Base-by-base conservation (phyloP, 1,140 invertebrate species). In the Drosophila burlai region DNA sequence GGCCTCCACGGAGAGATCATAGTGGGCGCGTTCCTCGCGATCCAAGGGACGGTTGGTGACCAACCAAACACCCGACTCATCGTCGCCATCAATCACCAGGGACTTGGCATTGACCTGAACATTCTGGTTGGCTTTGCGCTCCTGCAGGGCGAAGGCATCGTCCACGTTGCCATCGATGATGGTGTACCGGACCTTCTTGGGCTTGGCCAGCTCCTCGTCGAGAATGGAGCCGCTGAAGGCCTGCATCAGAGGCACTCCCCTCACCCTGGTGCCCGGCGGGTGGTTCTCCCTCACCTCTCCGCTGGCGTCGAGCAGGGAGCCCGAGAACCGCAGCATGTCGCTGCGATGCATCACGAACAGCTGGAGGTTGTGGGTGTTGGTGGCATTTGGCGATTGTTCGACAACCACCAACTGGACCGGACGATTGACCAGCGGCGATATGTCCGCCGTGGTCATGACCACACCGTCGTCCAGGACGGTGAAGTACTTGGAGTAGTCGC, bases 391-490 rank as follows among this genome's bases (percentile, higher is more conserved):
- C 9, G 96, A 95, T 75, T 97, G 96, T 84, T 98, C 97, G 15
- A 97, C 93, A 0, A 98, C 95, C 10, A 97, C 94, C 18, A 98
- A 94, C 80, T 97, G 96, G 9, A 98, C 95, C 0, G 97, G 96
- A 47, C 95, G 94, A 89, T 97, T 96, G 31, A 97, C 94, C n/a
- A 98, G 92, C 6, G 97, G 96, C 26, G 95, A 95, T 6, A 98
- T 94, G 79, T 97, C 97, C 4, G 96, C 95, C 3, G 97, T 98
- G 18, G 97, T 98, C 97, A 98, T 98, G 10, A 98, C 95, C 47
- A 98, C 95, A 26, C 97, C 97, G 93, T 97, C 96, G 55, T 96
- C 95, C n/a, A 98, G 94, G 36, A 98, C 95, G 2, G 97, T 96
- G 91, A 98, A 98, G 90, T 96, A 98, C 55, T 96, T 95, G 13